Evolutionary conservation across 2,113 vertebrate genomes (phyloP).

Genomic region (Oreochromis tanganicae): DNA sequence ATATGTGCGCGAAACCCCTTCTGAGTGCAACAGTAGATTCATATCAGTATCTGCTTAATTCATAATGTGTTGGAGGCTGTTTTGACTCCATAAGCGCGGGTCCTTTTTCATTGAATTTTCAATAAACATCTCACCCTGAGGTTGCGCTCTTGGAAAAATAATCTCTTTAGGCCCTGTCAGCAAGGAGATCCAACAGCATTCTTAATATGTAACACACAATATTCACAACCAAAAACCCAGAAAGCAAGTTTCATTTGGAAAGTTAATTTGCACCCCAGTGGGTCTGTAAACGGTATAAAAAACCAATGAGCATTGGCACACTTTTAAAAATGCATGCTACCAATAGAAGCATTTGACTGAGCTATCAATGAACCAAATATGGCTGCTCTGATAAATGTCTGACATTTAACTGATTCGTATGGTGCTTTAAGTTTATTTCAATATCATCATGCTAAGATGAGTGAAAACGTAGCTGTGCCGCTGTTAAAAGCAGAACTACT

Average conservation of each 20-base stretch:
- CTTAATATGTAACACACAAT: slow-evolving; percentile 20
- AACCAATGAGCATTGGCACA: slow-evolving; percentile 33
- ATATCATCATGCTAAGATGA: slow-evolving; percentile 1
- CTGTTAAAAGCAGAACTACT: neutral
- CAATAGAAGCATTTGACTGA: slow-evolving; percentile 22
- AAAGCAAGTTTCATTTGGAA: slow-evolving; percentile 42
- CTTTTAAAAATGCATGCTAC: slow-evolving; percentile 45
- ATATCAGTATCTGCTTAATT: slow-evolving; percentile 24
- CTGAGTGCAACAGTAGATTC: neutral
- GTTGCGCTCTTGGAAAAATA: slow-evolving; percentile 21
- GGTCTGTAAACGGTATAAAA: slow-evolving; percentile 13
- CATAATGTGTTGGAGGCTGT: slow-evolving; percentile 34
- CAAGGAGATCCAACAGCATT: slow-evolving; percentile 53
- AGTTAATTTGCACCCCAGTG: slow-evolving; percentile 32
- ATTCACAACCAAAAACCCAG: slow-evolving; percentile 23
- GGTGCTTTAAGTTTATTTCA: neutral
- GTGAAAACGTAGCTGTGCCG: neutral
- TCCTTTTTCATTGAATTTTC: slow-evolving; percentile 38
- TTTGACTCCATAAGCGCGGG: slow-evolving; percentile 14
- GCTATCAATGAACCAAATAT: slow-evolving; percentile 1
- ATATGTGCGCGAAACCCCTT: neutral
- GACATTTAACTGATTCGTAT: slow-evolving; percentile 23
- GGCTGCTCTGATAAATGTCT: slow-evolving; percentile 5
- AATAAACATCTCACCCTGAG: slow-evolving; percentile 43
- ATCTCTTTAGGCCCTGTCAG: slow-evolving; percentile 33